Base-by-base conservation (phyloP, 2,888 invertebrate genomes). In the Agrenia bidenticulata region DNA sequence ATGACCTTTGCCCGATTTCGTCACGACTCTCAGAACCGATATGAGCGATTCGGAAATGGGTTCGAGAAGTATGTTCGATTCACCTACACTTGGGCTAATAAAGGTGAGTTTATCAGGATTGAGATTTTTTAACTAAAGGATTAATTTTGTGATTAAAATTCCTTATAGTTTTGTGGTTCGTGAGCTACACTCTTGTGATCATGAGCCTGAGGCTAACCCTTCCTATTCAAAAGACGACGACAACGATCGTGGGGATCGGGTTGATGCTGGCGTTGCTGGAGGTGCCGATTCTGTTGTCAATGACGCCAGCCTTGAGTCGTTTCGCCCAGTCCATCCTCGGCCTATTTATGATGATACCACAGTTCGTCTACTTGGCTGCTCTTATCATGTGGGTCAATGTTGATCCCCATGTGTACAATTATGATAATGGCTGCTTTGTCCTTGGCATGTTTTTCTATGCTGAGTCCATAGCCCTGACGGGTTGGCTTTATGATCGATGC, bases 311-410 rank as follows among this genome's bases (percentile, higher is more conserved):
- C 9, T 42, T 58, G 9, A n/a, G 9, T 5, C 45, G 45, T 4
- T 11, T 45, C 45, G 58, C 27, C 23, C 55, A 39, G 26, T 61
- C 53, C 17, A 63, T 63, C 63, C 60, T 58, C 9, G 63, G 53
- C 13, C 54, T 71, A 2, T 69, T 76, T 56, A 74, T 74, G 65
- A 55, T 76, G 9, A 60, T 76, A 15, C 76, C 76, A 23, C 76
- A 76, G 55, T 74, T 74, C 49, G 62, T 65, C 1, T 63, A 72
- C 1, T 64, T 76, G 19, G 21, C 62, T 32, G 61, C 64, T 2
- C 67, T 74, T 7, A 66, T 74, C 51, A 49, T 72, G n/a, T 76
- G 76, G 76, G 68, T 73, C 21, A 76, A 76, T 42, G 57, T 66
- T 56, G 74, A 76, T 54, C 50, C 61, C 5, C 63, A 64, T 7